Conservation (phyloP, 2,888 invertebrate genomes). For the Rhingia rostrata region DNA sequence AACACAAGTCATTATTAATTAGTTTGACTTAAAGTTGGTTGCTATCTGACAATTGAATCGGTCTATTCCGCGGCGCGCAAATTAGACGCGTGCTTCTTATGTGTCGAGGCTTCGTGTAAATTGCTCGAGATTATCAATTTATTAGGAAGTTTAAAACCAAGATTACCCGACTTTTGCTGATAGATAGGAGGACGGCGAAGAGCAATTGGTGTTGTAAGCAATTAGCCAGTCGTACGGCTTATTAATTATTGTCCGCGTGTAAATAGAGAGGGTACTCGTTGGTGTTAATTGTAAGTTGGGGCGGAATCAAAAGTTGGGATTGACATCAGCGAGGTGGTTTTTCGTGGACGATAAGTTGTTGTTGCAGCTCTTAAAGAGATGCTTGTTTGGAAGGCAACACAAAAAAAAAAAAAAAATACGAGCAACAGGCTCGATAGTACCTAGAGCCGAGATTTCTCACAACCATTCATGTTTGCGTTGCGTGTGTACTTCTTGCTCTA, state of each 20-base stretch:
- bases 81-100: neutral
- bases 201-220: conserved; percentile 50
- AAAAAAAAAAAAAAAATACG: too few species aligned
- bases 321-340: too few species aligned
- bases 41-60: conserved; percentile 56
- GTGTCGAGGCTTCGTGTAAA: conserved; percentile 49
- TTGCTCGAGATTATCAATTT: conserved; percentile 66
- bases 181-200: conserved; percentile 24
- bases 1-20: conserved; percentile 50
- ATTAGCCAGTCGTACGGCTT: conserved; percentile 53
- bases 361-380: too few species aligned
- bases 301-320: conserved; percentile 22
- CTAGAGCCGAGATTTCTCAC: too few species aligned
- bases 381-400: too few species aligned
- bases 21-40: conserved; percentile 45
- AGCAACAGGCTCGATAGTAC: too few species aligned
- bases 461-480: too few species aligned
- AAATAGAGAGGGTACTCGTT: conserved; percentile 30
- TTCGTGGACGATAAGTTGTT: too few species aligned
- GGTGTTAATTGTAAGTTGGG: conserved; percentile 65
- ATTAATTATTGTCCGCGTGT: conserved; percentile 48
- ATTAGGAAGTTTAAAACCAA: conserved; percentile 55
- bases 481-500: too few species aligned
- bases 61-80: conserved; percentile 44
- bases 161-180: conserved; percentile 33